These are phyloP conservation scores for Crotalus helleri DNA, from an alignment of 2,113 vertebrate genomes.

Conservation along the genomic window DNA sequence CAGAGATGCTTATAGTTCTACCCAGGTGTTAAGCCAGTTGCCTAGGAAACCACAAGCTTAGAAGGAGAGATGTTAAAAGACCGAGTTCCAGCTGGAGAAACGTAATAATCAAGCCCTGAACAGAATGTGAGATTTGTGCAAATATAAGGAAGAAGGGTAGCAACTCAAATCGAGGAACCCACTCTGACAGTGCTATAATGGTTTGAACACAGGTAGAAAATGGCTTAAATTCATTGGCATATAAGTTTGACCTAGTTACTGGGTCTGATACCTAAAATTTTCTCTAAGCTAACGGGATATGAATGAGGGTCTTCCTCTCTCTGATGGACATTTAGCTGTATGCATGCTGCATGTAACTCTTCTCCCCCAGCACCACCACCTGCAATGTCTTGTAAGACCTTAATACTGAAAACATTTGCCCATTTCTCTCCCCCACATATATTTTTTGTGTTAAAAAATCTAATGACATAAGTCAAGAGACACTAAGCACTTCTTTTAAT, in stretches of 20 bases:
- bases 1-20: slow-evolving; percentile 35
- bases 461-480: neutral
- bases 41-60: slow-evolving; percentile 49
- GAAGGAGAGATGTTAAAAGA: neutral
- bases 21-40: slow-evolving; percentile 47
- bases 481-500: neutral
- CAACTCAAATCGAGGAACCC: neutral
- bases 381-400: neutral
- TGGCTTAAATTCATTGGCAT: neutral
- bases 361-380: neutral
- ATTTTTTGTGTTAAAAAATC: neutral
- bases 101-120: slow-evolving; percentile 25
- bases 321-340: neutral
- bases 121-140: neutral
- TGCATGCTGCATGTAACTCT: neutral
- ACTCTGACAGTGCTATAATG: slow-evolving; percentile 4
- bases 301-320: neutral
- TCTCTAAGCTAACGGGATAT: neutral
- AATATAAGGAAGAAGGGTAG: slow-evolving; percentile 8
- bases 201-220: neutral
- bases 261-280: neutral
- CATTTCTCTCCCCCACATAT: neutral
- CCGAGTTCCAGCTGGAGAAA: neutral
- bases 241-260: neutral
- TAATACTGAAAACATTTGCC: neutral